Conservation (phyloP, 2,113 vertebrate genomes). For the Aphyosemion australe region DNA sequence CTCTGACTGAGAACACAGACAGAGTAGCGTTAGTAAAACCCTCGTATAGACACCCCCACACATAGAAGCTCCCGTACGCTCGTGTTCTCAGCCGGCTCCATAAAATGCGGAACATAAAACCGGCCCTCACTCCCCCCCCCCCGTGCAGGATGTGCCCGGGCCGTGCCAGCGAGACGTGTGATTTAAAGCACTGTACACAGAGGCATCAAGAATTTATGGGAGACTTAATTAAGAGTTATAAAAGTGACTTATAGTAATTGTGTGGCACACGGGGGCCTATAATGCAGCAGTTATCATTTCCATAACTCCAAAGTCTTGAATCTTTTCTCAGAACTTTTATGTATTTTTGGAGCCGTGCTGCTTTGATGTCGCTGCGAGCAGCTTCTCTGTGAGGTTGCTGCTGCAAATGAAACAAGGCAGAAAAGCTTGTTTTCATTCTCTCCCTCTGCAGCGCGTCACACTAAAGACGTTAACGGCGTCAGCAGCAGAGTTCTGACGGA, state of each 20-base stretch:
- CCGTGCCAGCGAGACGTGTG: slow-evolving; percentile 44
- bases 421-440: slow-evolving; percentile 9
- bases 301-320: slow-evolving; percentile 52
- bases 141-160: slow-evolving; percentile 31
- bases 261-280: slow-evolving; percentile 43
- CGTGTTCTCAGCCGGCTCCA: slow-evolving; percentile 56
- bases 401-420: slow-evolving; percentile 28
- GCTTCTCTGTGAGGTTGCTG: slow-evolving; percentile 40
- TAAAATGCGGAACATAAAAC: slow-evolving; percentile 60
- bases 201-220: slow-evolving; percentile 66
- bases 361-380: slow-evolving; percentile 48
- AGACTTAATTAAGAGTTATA: slow-evolving; percentile 68
- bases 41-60: slow-evolving; percentile 24
- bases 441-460: slow-evolving; percentile 10
- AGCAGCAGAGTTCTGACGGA: not conserved
- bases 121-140: slow-evolving; percentile 17
- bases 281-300: slow-evolving; percentile 64
- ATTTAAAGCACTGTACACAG: slow-evolving; percentile 65
- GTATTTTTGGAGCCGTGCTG: slow-evolving; percentile 27
- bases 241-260: slow-evolving; percentile 71
- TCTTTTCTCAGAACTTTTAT: slow-evolving; percentile 47
- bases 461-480: slow-evolving; percentile 12
- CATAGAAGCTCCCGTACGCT: slow-evolving; percentile 30
- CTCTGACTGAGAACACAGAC: slow-evolving; percentile 24
- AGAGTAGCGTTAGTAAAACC: slow-evolving; percentile 52